These are phyloP conservation scores for Anguilla marmorata DNA, from an alignment of 2,797 vertebrate species.

Conservation along the genomic window DNA sequence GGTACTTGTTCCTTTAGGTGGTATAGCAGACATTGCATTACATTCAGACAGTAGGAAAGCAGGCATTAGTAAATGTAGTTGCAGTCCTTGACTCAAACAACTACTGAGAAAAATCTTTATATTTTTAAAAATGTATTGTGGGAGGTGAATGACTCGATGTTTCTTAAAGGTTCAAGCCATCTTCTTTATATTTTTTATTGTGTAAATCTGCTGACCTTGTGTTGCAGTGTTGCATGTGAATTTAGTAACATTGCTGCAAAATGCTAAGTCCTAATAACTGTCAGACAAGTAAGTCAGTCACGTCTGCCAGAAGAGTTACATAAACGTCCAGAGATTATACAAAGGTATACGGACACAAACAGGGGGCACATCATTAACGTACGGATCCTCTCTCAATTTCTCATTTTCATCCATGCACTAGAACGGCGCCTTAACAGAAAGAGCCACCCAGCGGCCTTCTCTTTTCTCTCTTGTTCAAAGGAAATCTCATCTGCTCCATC, in stretches of 20 bases:
- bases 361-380: background rate
- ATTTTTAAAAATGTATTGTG: background rate
- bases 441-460: constrained; percentile 22
- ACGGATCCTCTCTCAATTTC: background rate
- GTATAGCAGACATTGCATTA: background rate
- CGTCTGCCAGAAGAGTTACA: too few relatives aligned
- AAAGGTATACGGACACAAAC: background rate
- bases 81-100: background rate
- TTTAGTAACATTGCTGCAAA: background rate
- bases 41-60: background rate
- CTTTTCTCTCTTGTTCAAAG: background rate
- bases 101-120: background rate
- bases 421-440: too few relatives aligned
- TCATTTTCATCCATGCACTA: too few relatives aligned
- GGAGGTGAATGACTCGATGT: background rate
- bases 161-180: background rate
- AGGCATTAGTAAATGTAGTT: background rate
- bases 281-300: too few relatives aligned
- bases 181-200: background rate
- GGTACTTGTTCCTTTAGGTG: background rate
- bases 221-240: background rate
- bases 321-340: too few relatives aligned
- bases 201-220: background rate
- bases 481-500: background rate
- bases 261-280: background rate